Evolutionary conservation across 2,888 invertebrate species (phyloP).

Genomic region (Caradrina clavipalpis): DNA sequence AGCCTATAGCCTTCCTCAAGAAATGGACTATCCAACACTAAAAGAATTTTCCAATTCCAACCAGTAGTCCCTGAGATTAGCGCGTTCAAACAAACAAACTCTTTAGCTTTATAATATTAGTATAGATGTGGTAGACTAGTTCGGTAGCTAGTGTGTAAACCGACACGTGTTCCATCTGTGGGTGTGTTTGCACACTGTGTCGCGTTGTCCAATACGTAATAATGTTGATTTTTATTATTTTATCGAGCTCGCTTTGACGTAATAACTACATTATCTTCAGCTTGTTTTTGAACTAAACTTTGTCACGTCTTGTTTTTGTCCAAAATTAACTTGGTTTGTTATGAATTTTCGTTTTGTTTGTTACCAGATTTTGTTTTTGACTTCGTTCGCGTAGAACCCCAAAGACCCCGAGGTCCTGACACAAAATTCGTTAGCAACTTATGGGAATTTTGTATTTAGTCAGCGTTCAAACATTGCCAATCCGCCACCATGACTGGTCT

Average conservation of each 20-base stretch:
- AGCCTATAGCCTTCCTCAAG: too few relatives aligned
- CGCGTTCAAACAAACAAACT: too few relatives aligned
- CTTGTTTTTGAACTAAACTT: slow-evolving; percentile 29
- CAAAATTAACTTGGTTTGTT: not conserved
- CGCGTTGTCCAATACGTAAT: slow-evolving; percentile 12
- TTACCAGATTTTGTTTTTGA: not conserved
- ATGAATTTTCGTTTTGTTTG: not conserved
- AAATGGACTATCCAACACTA: too few relatives aligned
- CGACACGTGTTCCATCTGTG: slow-evolving; percentile 12
- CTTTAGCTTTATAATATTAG: too few relatives aligned
- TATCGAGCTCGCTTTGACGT: slow-evolving; percentile 43
- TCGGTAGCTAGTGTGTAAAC: not conserved
- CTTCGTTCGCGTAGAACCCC: too few relatives aligned
- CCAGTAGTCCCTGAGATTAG: too few relatives aligned
- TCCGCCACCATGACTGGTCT: too few relatives aligned
- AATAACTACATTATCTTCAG: slow-evolving; percentile 14
- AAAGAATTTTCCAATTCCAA: too few relatives aligned
- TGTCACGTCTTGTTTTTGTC: slow-evolving; percentile 41
- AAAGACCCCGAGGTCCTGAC: too few relatives aligned
- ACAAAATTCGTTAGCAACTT: too few relatives aligned
- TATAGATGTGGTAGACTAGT: not conserved
- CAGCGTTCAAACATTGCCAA: too few relatives aligned
- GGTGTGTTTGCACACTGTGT: slow-evolving; percentile 12
- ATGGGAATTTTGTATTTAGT: too few relatives aligned
- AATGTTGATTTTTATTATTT: slow-evolving; percentile 27